phyloP scores from a whole-genome alignment of 2,113 vertebrate species.

The Heterocephalus glaber region DNA sequence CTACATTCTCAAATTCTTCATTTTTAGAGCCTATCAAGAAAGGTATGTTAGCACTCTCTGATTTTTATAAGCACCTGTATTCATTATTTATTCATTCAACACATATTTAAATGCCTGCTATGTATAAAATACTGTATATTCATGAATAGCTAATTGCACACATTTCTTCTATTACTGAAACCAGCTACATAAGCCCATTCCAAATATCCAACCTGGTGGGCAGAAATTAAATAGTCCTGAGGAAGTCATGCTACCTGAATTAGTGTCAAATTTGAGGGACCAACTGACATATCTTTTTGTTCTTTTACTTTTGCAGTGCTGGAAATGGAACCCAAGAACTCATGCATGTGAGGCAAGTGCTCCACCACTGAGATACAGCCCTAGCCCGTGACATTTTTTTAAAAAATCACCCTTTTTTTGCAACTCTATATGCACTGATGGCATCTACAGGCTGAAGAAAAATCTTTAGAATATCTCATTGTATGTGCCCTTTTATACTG shows the following conservation, averaged over 20 bases:
- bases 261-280: conserved; percentile 12
- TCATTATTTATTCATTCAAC: conserved; percentile 49
- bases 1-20: conserved; percentile 10
- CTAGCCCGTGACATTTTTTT: not conserved
- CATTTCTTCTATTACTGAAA: conserved; percentile 32
- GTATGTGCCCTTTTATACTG: not conserved
- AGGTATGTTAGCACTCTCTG: not conserved
- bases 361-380: not conserved
- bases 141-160: not conserved
- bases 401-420: not conserved
- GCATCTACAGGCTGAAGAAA: conserved; percentile 25
- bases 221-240: not conserved
- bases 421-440: not conserved
- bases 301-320: not conserved
- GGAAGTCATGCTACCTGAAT: not conserved
- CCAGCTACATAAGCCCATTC: conserved; percentile 16
- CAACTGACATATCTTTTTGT: not conserved
- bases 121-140: not conserved
- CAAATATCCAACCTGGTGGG: not conserved
- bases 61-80: conserved; percentile 33
- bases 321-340: not conserved
- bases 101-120: not conserved
- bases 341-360: too few relatives aligned
- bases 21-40: conserved; percentile 58
- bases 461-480: conserved; percentile 39